These are phyloP conservation scores for Cosmia pyralina DNA, from an alignment of 2,888 invertebrate species.

Conservation along the genomic window DNA sequence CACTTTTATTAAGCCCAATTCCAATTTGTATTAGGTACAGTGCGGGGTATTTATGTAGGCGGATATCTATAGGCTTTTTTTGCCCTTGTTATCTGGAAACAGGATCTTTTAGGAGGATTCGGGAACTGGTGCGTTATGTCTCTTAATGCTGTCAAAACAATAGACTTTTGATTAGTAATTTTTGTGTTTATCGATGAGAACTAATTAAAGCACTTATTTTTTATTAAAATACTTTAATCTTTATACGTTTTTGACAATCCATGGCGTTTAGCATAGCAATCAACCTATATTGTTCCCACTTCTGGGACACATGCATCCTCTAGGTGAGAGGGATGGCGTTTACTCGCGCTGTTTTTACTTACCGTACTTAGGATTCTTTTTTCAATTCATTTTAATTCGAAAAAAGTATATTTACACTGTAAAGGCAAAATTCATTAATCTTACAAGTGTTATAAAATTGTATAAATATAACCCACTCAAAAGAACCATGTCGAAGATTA, in stretches of 20 bases:
- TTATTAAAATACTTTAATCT: no score
- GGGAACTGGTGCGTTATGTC: neutral
- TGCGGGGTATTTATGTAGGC: constrained; percentile 15
- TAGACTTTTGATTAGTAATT: neutral
- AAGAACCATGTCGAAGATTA: constrained; percentile 1
- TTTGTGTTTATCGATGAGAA: neutral
- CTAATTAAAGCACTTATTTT: no score
- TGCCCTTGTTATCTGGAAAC: constrained; percentile 21
- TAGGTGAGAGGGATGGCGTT: neutral
- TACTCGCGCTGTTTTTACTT: neutral
- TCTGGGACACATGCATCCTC: no score
- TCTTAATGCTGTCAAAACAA: neutral
- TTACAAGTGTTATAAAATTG: neutral
- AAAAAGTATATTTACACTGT: neutral
- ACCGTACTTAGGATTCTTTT: neutral
- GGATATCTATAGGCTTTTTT: constrained; percentile 21
- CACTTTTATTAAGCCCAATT: constrained; percentile 38
- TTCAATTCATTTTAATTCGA: neutral
- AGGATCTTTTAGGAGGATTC: neutral
- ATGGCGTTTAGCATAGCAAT: no score
- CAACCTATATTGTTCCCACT: no score
- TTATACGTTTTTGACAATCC: constrained; percentile 6
- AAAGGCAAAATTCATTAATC: neutral
- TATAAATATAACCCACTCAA: neutral
- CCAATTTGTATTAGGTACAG: constrained; percentile 48